phyloP scores from a whole-genome alignment of 2,113 vertebrate genomes.

The Connochaetes taurinus region DNA sequence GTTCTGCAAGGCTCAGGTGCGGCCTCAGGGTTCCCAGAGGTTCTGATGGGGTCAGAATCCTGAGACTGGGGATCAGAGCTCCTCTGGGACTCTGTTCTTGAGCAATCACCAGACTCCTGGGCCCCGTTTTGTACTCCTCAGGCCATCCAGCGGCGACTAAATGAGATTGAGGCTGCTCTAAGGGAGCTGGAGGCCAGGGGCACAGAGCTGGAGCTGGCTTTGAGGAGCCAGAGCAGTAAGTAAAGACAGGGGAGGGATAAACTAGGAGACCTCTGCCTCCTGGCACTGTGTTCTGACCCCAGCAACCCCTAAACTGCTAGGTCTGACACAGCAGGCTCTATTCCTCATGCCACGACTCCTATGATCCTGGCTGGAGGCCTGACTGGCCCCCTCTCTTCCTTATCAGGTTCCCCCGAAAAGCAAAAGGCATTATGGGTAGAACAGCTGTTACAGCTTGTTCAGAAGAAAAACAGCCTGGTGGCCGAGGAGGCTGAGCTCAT shows the following conservation, averaged over 20 bases:
- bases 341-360: background rate
- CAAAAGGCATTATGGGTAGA: conserved; percentile 84
- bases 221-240: conserved; percentile 85
- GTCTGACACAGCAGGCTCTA: background rate
- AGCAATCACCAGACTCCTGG: background rate
- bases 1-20: conserved; percentile 91
- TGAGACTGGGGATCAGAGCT: background rate
- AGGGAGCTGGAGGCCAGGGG: conserved; percentile 90
- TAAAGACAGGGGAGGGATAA: background rate
- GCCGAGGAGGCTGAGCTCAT: conserved; percentile 95
- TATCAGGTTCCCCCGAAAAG: conserved; percentile 72
- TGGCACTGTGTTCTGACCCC: background rate
- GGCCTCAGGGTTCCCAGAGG: background rate
- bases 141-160: conserved; percentile 91
- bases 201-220: conserved; percentile 82
- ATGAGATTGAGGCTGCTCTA: conserved; percentile 91
- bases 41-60: fast-evolving
- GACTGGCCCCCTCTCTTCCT: background rate
- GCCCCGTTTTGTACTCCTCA: conserved; percentile 57
- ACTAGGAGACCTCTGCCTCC: background rate
- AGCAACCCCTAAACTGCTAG: background rate
- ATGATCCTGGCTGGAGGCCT: fast-evolving
- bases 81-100: background rate
- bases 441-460: conserved; percentile 88
- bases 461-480: conserved; percentile 90